A percentile compares a stretch with the other conserved stretches of the same genome.
Conservation (phyloP, 2,797 vertebrate species). For the Sarcophilus harrisii region DNA sequence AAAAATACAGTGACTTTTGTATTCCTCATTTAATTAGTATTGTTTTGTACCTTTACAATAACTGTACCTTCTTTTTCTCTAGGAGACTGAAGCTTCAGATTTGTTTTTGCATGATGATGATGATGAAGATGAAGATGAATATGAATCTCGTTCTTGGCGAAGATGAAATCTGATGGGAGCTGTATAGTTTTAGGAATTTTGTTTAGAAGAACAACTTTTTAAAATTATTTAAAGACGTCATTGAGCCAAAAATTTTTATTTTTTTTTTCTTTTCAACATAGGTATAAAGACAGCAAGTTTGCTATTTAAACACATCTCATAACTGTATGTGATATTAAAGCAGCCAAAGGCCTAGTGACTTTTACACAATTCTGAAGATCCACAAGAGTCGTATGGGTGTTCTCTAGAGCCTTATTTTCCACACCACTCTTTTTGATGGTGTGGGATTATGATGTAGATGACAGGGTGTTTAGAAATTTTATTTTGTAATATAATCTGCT, state of each 20-base stretch:
- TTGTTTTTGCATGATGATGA: slow-evolving; percentile 95
- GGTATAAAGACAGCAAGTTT: slow-evolving; percentile 83
- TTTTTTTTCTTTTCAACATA: slow-evolving; percentile 84
- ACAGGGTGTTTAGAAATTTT: slow-evolving; percentile 85
- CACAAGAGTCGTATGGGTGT: slow-evolving; percentile 76
- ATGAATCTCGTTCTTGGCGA: slow-evolving; percentile 97
- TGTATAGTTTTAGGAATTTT: slow-evolving; percentile 87
- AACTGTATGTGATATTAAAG: slow-evolving; percentile 81
- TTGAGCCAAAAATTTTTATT: slow-evolving; percentile 88
- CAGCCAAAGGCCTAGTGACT: slow-evolving; percentile 85
- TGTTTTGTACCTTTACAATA: slow-evolving; percentile 14
- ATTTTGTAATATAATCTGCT: slow-evolving; percentile 86
- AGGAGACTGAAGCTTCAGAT: slow-evolving; percentile 93
- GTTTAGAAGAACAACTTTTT: slow-evolving; percentile 87
- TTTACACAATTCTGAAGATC: slow-evolving; percentile 79
- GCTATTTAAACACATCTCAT: slow-evolving; percentile 81
- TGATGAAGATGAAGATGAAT: slow-evolving; percentile 95
- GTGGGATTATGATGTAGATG: slow-evolving; percentile 85
- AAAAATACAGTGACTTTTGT: background rate
- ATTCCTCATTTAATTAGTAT: background rate
- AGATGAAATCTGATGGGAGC: slow-evolving; percentile 90
- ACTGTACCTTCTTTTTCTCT: slow-evolving; percentile 54
- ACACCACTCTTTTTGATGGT: slow-evolving; percentile 83
- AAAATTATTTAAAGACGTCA: slow-evolving; percentile 87
- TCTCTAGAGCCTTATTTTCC: slow-evolving; percentile 86